Percentiles rank a stretch among this genome's conserved stretches.
Evolutionary conservation across 1,140 invertebrate genomes (phyloP).

Genomic region (Ceratitis capitata): DNA sequence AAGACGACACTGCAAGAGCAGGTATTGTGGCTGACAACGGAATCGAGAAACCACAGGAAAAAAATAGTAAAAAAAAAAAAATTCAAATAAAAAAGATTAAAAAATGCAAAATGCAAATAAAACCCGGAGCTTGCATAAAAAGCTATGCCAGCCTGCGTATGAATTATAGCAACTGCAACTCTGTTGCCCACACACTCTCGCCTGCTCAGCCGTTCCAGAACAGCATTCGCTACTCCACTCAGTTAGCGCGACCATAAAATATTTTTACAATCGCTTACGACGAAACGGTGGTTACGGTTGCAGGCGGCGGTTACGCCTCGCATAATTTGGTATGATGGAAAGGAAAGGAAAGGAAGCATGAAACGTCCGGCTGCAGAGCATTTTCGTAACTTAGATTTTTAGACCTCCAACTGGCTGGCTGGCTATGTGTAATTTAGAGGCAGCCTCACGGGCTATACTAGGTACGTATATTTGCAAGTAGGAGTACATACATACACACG

Average conservation of each 20-base stretch:
- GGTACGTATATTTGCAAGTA: not conserved
- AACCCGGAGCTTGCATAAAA: not conserved
- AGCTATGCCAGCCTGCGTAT: not conserved
- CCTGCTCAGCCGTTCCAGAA: not conserved
- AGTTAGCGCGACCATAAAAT: not conserved
- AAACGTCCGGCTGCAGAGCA: not conserved
- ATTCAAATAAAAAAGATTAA: not conserved
- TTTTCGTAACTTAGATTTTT: not conserved
- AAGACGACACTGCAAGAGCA: not conserved
- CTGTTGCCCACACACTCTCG: not conserved
- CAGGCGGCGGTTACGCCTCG: slow-evolving; percentile 13
- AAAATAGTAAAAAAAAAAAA: not conserved
- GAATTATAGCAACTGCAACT: not conserved
- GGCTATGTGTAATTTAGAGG: not conserved
- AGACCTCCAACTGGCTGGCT: not conserved
- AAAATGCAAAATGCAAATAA: not conserved
- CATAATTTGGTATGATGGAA: not conserved
- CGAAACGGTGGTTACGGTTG: not conserved
- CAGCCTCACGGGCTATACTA: not conserved
- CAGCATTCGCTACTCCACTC: not conserved
- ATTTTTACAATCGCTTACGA: slow-evolving; percentile 9
- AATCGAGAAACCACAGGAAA: not conserved
- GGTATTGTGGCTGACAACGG: not conserved
- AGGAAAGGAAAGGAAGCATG: not conserved
- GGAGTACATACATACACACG: not conserved